Conservation (phyloP, 1,140 invertebrate species). For the Pissodes strobi region DNA sequence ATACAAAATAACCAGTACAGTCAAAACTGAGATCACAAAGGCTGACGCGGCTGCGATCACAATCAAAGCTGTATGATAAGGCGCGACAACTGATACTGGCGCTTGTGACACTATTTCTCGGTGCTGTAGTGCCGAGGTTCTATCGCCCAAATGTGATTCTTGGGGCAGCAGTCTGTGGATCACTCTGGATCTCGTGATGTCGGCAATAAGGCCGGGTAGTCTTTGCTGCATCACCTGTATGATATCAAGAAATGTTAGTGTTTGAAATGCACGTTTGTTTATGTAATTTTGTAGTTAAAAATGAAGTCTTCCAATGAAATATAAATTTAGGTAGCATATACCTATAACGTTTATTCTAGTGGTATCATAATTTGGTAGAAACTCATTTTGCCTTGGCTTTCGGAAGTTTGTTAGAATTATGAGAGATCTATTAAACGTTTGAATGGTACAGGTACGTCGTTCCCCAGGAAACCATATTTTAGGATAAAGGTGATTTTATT, state of each 20-base stretch:
- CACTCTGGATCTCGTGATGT: slow-evolving; percentile 68
- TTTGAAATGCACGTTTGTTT: background rate
- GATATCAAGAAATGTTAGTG: background rate
- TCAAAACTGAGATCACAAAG: slow-evolving; percentile 72
- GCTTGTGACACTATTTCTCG: slow-evolving; percentile 70
- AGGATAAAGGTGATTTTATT: too few relatives aligned
- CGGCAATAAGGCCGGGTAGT: slow-evolving; percentile 63
- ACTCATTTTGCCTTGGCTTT: too few relatives aligned
- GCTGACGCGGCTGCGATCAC: slow-evolving; percentile 71
- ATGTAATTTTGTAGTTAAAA: too few relatives aligned
- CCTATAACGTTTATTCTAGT: too few relatives aligned
- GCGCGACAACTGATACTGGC: slow-evolving; percentile 65
- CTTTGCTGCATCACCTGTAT: slow-evolving; percentile 63
- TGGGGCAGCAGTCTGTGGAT: slow-evolving; percentile 61
- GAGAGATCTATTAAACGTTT: too few relatives aligned
- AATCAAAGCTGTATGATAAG: slow-evolving; percentile 72
- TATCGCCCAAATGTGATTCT: slow-evolving; percentile 49
- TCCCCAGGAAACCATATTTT: too few relatives aligned
- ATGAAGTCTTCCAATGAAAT: too few relatives aligned
- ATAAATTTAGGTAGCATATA: too few relatives aligned
- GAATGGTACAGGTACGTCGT: too few relatives aligned
- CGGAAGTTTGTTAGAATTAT: too few relatives aligned
- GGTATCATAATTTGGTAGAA: too few relatives aligned
- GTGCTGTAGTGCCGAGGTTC: slow-evolving; percentile 65
- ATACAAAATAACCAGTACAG: slow-evolving; percentile 71